Evolutionary conservation across 92 coral and sea anemone species (phyloP).

Genomic region (Phymanthus crucifer): DNA sequence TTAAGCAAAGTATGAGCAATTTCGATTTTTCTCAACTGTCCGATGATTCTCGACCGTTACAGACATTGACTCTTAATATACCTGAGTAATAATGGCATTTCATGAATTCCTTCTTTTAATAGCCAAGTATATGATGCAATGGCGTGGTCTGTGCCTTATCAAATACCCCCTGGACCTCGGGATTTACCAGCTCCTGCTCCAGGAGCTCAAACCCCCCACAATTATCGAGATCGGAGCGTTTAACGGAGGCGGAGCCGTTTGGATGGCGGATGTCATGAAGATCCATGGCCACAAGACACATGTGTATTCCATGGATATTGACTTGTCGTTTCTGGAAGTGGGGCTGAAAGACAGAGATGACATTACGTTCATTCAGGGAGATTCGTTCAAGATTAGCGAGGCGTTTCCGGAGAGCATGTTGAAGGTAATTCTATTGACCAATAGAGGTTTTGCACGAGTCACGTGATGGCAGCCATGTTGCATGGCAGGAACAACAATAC

Average conservation of each 20-base stretch:
- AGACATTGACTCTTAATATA: not conserved
- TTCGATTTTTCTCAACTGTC: too few relatives aligned
- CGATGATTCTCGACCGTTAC: not conserved
- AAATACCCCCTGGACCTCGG: constrained; percentile 35
- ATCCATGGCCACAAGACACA: constrained; percentile 42
- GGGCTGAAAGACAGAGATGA: constrained; percentile 41
- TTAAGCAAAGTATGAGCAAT: too few relatives aligned
- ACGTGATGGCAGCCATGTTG: too few relatives aligned
- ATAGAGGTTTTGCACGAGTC: too few relatives aligned
- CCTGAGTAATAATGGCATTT: too few relatives aligned
- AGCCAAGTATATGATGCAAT: constrained; percentile 36
- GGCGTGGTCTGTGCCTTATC: constrained; percentile 37
- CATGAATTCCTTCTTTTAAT: too few relatives aligned
- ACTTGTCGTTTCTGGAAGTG: constrained; percentile 25
- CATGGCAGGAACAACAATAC: too few relatives aligned
- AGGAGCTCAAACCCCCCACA: constrained; percentile 53
- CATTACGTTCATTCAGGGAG: constrained; percentile 54
- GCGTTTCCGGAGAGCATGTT: constrained; percentile 43
- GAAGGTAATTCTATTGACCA: constrained; percentile 28
- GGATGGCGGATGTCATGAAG: constrained; percentile 70
- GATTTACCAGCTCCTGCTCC: constrained; percentile 38
- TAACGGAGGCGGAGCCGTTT: constrained; percentile 54
- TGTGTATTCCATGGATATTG: constrained; percentile 50
- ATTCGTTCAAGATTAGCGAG: constrained; percentile 46
- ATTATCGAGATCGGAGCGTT: constrained; percentile 51